A percentile compares a stretch with the other conserved stretches of the same genome.
These are phyloP conservation scores for Vimba vimba DNA, from an alignment of 2,113 vertebrate genomes.

Conservation along the genomic window DNA sequence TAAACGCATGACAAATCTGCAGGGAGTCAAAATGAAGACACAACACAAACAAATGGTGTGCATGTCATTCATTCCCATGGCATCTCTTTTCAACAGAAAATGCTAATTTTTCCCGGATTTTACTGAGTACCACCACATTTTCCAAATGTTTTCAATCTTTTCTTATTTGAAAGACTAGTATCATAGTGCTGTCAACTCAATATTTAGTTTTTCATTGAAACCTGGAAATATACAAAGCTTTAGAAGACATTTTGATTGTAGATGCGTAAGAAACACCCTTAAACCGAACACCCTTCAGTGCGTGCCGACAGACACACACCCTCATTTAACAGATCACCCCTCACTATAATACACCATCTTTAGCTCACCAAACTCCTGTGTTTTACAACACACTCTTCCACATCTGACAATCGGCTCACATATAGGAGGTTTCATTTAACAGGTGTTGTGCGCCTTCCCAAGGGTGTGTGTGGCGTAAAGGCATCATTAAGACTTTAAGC, in stretches of 20 bases:
- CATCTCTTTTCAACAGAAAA: not conserved
- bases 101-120: slow-evolving; percentile 31
- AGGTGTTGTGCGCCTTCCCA: slow-evolving; percentile 69
- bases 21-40: slow-evolving; percentile 45
- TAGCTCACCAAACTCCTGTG: slow-evolving; percentile 28
- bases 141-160: slow-evolving; percentile 52
- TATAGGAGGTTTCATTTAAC: slow-evolving; percentile 69
- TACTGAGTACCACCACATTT: slow-evolving; percentile 55
- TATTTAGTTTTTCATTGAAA: not conserved
- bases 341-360: slow-evolving; percentile 51
- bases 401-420: slow-evolving; percentile 6
- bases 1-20: slow-evolving; percentile 51
- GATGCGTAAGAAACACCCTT: not conserved
- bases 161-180: slow-evolving; percentile 46
- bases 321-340: slow-evolving; percentile 19
- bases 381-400: slow-evolving; percentile 26
- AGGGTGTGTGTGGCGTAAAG: slow-evolving; percentile 67
- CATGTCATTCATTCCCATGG: slow-evolving; percentile 23
- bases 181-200: not conserved
- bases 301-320: slow-evolving; percentile 11
- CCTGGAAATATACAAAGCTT: not conserved
- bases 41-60: slow-evolving; percentile 29
- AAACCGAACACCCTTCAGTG: not conserved
- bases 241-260: not conserved
- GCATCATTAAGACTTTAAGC: slow-evolving; percentile 75